A percentile compares a stretch with the other conserved stretches of the same genome.
phyloP scores from a whole-genome alignment of 2,113 vertebrate genomes.

The Bostrychus sinensis region DNA sequence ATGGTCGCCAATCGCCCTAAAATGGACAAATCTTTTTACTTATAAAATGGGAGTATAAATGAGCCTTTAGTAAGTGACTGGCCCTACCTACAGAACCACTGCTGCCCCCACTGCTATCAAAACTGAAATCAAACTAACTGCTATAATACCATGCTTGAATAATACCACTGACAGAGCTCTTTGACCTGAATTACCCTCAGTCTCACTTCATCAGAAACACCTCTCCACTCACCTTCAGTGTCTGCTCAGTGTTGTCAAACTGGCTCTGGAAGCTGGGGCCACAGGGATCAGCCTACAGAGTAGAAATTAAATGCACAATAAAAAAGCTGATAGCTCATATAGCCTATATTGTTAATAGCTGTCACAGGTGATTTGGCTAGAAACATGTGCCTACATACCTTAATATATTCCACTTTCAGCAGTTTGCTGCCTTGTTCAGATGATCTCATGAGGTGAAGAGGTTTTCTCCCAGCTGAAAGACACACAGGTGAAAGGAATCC shows the following conservation, averaged over 20 bases:
- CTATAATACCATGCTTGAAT: too few species aligned
- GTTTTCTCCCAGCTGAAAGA: conserved; percentile 81
- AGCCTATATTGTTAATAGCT: neutral
- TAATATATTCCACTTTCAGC: conserved; percentile 91
- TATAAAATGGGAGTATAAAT: too few species aligned
- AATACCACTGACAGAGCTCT: neutral
- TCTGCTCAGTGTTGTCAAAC: conserved; percentile 92
- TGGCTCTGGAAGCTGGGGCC: conserved; percentile 87
- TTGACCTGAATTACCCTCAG: neutral
- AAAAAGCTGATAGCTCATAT: neutral
- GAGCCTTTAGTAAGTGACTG: too few species aligned
- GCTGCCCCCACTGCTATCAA: too few species aligned
- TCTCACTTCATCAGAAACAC: neutral
- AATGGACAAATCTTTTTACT: too few species aligned
- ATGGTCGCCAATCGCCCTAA: too few species aligned
- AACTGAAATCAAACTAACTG: too few species aligned
- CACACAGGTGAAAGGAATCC: too few species aligned
- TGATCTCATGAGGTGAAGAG: conserved; percentile 89
- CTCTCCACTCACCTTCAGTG: conserved; percentile 84
- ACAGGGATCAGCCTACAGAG: conserved; percentile 84
- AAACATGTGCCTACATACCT: conserved; percentile 74
- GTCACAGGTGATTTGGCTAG: neutral
- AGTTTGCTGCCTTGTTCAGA: conserved; percentile 88
- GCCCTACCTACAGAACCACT: too few species aligned
- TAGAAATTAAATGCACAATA: neutral